Conservation (phyloP, 2,888 invertebrate species). For the Rhamnusium bicolor region DNA sequence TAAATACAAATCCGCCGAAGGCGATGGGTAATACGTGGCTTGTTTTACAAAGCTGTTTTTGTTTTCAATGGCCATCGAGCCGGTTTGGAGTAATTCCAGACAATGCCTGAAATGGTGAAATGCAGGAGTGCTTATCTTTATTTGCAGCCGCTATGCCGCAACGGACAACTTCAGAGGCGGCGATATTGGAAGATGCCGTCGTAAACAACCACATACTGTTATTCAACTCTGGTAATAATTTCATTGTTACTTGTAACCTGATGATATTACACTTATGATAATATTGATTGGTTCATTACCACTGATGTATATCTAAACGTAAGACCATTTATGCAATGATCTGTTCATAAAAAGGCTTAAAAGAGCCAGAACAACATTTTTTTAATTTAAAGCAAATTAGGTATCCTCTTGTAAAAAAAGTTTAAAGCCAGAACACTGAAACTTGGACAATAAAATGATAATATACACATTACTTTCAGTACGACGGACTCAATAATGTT, state of each 20-base stretch:
- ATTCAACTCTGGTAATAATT: neutral
- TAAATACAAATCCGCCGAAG: constrained; percentile 31
- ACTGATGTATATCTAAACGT: too few species aligned
- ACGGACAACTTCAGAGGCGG: constrained; percentile 17
- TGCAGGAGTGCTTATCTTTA: constrained; percentile 38
- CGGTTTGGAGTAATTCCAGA: constrained; percentile 38
- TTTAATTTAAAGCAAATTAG: too few species aligned
- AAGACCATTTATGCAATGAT: too few species aligned
- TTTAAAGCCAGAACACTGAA: too few species aligned
- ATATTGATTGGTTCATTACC: neutral
- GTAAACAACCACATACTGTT: neutral
- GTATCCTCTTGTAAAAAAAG: too few species aligned
- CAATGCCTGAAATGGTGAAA: constrained; percentile 36
- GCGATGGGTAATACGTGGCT: constrained; percentile 34
- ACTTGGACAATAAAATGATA: too few species aligned
- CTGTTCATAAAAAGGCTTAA: too few species aligned
- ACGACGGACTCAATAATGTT: too few species aligned
- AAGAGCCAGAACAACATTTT: too few species aligned
- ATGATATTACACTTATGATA: neutral
- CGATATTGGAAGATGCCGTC: neutral
- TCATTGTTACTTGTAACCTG: neutral
- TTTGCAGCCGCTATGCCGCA: constrained; percentile 30
- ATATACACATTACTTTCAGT: too few species aligned
- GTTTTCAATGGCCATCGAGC: constrained; percentile 41
- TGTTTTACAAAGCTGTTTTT: constrained; percentile 36